phyloP scores from a whole-genome alignment of 2,888 invertebrate species.

The Lithophane ornitopus region DNA sequence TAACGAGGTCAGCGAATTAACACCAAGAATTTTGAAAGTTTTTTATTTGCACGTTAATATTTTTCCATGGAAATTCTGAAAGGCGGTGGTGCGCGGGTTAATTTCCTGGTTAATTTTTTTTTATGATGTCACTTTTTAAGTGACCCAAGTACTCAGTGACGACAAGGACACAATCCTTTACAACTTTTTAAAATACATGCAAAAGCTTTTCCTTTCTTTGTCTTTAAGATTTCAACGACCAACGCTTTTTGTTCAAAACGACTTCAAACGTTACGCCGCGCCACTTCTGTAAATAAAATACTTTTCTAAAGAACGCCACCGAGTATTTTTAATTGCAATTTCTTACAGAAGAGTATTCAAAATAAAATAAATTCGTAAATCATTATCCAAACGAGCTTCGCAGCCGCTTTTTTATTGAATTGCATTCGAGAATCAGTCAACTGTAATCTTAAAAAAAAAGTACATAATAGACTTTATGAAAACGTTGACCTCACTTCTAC shows the following conservation, averaged over 20 bases:
- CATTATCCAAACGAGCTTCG: slow-evolving; percentile 64
- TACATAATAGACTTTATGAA: slow-evolving; percentile 52
- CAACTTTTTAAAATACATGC: slow-evolving; percentile 13
- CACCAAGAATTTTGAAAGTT: neutral
- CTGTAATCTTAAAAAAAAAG: slow-evolving; percentile 64
- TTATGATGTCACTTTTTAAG: neutral
- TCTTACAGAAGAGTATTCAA: slow-evolving; percentile 38
- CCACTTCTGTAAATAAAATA: slow-evolving; percentile 41
- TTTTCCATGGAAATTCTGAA: neutral
- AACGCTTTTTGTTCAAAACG: slow-evolving; percentile 37
- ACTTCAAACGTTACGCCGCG: slow-evolving; percentile 40
- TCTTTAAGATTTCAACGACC: slow-evolving; percentile 24
- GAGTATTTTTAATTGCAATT: slow-evolving; percentile 55
- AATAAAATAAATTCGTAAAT: slow-evolving; percentile 62
- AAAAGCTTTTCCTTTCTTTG: slow-evolving; percentile 31
- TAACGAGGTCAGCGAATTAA: neutral
- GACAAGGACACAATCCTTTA: neutral
- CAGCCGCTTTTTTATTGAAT: slow-evolving; percentile 61
- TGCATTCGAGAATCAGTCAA: slow-evolving; percentile 68
- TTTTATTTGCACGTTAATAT: neutral
- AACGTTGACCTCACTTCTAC: slow-evolving; percentile 58
- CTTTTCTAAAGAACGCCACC: slow-evolving; percentile 33
- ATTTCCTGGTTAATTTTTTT: too few species aligned
- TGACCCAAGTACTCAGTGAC: slow-evolving; percentile 6
- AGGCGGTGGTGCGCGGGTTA: neutral